Percentiles rank a stretch among this genome's conserved stretches.
Conservation (phyloP, 2,113 vertebrate species). For the Triplophysa rosa region DNA sequence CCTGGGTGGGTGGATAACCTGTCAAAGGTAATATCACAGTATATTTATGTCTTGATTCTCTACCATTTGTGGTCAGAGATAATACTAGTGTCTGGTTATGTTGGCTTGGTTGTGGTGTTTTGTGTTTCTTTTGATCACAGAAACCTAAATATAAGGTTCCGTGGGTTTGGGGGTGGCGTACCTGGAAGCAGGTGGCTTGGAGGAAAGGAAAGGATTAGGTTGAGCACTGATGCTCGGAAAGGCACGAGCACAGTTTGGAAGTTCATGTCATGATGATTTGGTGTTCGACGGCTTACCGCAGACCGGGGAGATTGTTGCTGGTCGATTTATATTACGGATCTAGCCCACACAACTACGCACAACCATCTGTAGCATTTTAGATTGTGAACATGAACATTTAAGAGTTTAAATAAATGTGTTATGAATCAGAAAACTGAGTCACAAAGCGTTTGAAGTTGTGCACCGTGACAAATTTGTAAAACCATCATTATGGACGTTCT, state of each 20-base stretch:
- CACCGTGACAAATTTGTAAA: slow-evolving; percentile 55
- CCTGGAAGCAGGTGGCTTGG: slow-evolving; percentile 46
- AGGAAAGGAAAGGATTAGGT: slow-evolving; percentile 15
- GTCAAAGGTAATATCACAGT: slow-evolving; percentile 62
- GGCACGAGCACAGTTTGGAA: background rate
- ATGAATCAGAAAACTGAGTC: slow-evolving; percentile 10
- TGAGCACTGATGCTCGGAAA: background rate
- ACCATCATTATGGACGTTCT: slow-evolving; percentile 69
- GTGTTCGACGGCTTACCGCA: background rate
- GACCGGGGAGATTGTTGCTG: background rate
- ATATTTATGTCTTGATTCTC: slow-evolving; percentile 63
- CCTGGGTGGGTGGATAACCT: slow-evolving; percentile 55
- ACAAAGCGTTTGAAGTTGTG: slow-evolving; percentile 36
- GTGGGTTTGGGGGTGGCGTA: slow-evolving; percentile 12
- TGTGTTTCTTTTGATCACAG: slow-evolving; percentile 40
- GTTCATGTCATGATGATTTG: background rate
- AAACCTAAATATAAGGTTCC: slow-evolving; percentile 26
- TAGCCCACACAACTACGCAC: background rate
- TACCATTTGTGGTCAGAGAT: slow-evolving; percentile 45
- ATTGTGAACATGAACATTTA: background rate
- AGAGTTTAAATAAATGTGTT: background rate
- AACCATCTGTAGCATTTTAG: slow-evolving; percentile 2
- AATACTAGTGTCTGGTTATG: slow-evolving; percentile 58
- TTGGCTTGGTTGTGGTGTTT: slow-evolving; percentile 7
- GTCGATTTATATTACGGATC: slow-evolving; percentile 6